Percentiles rank a stretch among this genome's conserved stretches.
Evolutionary conservation across 1,140 invertebrate species (phyloP).

Genomic region (Apis mellifera): DNA sequence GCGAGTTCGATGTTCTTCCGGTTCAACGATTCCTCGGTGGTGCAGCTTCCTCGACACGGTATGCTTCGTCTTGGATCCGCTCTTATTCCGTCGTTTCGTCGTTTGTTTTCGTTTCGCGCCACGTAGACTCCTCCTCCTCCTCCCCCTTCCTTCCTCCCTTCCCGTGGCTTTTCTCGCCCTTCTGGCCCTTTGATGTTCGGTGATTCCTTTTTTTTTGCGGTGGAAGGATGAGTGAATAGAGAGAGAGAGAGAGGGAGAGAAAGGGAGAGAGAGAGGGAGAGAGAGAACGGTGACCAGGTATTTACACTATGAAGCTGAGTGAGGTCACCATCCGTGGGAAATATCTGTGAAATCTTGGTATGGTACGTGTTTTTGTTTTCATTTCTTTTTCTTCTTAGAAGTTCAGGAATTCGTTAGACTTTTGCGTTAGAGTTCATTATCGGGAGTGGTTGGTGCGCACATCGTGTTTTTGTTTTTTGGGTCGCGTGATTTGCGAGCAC

Average conservation of each 20-base stretch:
- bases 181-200: conserved; percentile 13
- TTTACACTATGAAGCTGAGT: too few relatives aligned
- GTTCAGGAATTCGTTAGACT: too few relatives aligned
- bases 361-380: too few relatives aligned
- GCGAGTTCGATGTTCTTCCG: conserved; percentile 24
- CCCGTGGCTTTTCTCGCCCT: not conserved
- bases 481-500: too few relatives aligned
- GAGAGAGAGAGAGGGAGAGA: not conserved
- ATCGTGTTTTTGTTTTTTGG: too few relatives aligned
- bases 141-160: not conserved
- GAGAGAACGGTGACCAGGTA: too few relatives aligned
- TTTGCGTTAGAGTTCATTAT: too few relatives aligned
- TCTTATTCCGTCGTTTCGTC: not conserved
- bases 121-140: not conserved
- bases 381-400: too few relatives aligned
- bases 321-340: too few relatives aligned
- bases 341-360: too few relatives aligned
- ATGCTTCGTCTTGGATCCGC: not conserved
- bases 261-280: too few relatives aligned
- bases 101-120: conserved; percentile 7
- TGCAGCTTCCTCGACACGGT: not conserved
- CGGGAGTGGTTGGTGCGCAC: too few relatives aligned
- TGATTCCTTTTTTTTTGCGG: not conserved
- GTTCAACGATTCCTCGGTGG: conserved; percentile 9
- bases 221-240: conserved; percentile 16